These are phyloP conservation scores for Cuniculus paca DNA, from an alignment of 2,797 vertebrate species.

Conservation along the genomic window DNA sequence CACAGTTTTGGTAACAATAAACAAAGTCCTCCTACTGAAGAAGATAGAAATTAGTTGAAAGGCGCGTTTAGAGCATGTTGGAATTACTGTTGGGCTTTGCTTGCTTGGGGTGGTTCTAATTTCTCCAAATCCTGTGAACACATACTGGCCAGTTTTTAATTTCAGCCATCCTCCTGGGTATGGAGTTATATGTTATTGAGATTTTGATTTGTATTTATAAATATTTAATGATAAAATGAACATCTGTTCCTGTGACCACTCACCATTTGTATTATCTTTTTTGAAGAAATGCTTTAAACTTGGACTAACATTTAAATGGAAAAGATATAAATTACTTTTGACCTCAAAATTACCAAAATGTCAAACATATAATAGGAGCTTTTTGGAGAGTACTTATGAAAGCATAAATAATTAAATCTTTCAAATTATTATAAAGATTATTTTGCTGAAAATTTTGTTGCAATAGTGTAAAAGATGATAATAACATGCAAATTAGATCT, in stretches of 20 bases:
- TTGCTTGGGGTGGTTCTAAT: neutral
- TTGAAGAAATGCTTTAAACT: neutral
- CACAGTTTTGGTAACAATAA: neutral
- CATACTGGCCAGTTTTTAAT: neutral
- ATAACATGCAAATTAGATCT: neutral
- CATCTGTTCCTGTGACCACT: neutral
- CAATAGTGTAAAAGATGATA: neutral
- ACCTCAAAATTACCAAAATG: neutral
- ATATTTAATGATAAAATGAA: neutral
- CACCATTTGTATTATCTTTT: neutral
- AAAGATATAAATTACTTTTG: neutral
- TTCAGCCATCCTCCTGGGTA: fast-evolving
- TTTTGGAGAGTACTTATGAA: neutral
- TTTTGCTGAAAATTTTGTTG: neutral
- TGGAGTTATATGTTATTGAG: neutral
- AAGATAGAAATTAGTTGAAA: neutral
- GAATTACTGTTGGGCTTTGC: neutral
- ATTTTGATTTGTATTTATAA: neutral
- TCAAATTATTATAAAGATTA: neutral
- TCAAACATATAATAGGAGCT: neutral
- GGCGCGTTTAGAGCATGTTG: neutral
- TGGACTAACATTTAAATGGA: neutral
- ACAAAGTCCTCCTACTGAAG: neutral
- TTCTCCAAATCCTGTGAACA: neutral
- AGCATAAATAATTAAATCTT: neutral